Conservation (phyloP, 1,140 invertebrate species). For the Drosophila melanica region DNA sequence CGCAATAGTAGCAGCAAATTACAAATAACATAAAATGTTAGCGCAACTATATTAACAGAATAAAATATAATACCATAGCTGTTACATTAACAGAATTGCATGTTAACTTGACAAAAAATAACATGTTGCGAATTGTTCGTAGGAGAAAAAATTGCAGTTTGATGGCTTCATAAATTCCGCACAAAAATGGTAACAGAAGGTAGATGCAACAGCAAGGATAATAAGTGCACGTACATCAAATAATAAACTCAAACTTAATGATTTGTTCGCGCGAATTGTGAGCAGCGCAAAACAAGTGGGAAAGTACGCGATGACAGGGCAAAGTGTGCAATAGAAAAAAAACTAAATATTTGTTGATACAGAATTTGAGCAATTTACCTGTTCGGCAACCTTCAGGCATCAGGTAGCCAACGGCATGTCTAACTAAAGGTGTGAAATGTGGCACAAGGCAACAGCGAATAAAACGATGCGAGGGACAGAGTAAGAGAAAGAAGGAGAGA, state of each 20-base stretch:
- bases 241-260: constrained; percentile 73
- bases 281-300: constrained; percentile 56
- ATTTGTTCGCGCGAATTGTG: constrained; percentile 57
- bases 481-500: not conserved
- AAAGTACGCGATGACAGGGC: constrained; percentile 55
- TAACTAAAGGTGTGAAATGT: constrained; percentile 60
- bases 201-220: constrained; percentile 30
- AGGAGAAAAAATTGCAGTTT: constrained; percentile 58
- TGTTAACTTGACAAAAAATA: constrained; percentile 62
- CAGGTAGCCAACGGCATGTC: constrained; percentile 46
- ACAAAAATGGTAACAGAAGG: constrained; percentile 25
- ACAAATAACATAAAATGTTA: not conserved
- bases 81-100: constrained; percentile 14
- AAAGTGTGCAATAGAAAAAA: not conserved
- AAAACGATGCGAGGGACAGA: not conserved
- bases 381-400: constrained; percentile 36
- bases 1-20: not conserved
- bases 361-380: not conserved
- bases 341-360: not conserved
- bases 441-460: constrained; percentile 38
- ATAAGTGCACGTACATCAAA: constrained; percentile 35
- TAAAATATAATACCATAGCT: not conserved
- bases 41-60: no score
- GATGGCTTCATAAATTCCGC: constrained; percentile 72
- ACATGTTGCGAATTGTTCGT: constrained; percentile 64